Base-by-base conservation (phyloP, 2,888 invertebrate genomes). In the Ferdinandea cuprea region DNA sequence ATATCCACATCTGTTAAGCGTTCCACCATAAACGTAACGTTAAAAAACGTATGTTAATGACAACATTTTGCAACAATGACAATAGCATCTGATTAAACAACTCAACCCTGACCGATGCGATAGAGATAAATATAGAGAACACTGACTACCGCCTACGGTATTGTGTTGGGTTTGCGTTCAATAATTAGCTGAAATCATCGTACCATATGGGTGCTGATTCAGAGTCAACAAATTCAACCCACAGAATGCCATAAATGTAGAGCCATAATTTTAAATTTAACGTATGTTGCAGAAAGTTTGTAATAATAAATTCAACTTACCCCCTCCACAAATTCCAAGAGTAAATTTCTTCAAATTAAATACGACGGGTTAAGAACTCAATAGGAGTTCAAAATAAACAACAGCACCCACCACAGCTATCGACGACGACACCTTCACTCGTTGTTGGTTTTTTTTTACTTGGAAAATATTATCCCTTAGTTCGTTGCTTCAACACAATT, bases 71-170 rank as follows among this genome's bases (percentile, higher is more conserved):
- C n/a, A 30, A 52, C 11, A 42, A 9, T n/a, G 0, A n/a, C 25
- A 17, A 17, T 32, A 48, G 50, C 32, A 68, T 76, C 58, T 44
- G 63, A 80, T 65, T 58, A 42, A 76, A 65, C 37, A 69, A 59
- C 74, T 69, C 69, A 76, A 80, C 76, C 76, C 63, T 76, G 58
- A 80, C 76, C 44, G 65, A 80, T 50, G 19, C n/a, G 25, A 37
- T n/a, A n/a, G n/a, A n/a, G n/a, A n/a, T n/a, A n/a, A n/a, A n/a
- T n/a, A 46, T 46, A 56, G 28, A 42, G 46, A 65, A 37, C 48
- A 65, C 17, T 46, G 42, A 32, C 13, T 40, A 40, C 5, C 5
- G 25, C 25, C 5, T 25, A 25, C 15, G 13, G 15, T 35, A 15
- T 58, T 50, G 15, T 2, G 11, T n/a, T 13, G 11, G 35, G 17